Evolutionary conservation across 2,113 vertebrate species (phyloP).

Genomic region (Catharus minimus): DNA sequence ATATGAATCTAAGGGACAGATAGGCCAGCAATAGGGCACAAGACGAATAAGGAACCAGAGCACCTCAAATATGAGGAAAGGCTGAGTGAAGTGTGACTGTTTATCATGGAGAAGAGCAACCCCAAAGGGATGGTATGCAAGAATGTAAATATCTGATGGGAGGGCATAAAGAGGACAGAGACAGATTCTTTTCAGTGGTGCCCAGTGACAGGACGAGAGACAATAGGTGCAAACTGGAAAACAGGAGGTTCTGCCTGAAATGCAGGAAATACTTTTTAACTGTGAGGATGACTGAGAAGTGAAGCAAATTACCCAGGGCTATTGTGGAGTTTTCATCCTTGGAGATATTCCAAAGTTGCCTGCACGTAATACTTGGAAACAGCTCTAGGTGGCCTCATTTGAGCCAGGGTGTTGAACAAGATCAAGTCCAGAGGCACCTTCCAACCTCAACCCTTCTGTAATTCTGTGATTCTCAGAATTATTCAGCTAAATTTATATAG

Average conservation of each 20-base stretch:
- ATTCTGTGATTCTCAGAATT: background rate
- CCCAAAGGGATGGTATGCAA: background rate
- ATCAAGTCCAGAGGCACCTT: background rate
- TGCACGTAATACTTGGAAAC: background rate
- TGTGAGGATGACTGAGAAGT: background rate
- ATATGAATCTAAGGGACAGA: background rate
- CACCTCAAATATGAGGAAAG: background rate
- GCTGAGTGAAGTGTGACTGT: background rate
- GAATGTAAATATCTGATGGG: background rate
- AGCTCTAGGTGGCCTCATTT: background rate
- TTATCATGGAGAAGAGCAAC: background rate
- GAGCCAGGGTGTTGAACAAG: accelerated
- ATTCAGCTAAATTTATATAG: background rate
- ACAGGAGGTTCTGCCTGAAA: background rate
- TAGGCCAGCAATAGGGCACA: background rate
- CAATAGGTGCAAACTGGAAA: background rate
- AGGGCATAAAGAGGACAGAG: background rate
- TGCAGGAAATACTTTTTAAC: background rate
- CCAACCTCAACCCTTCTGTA: background rate
- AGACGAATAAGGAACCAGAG: background rate
- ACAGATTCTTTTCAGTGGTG: background rate
- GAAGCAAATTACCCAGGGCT: accelerated
- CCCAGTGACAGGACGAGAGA: background rate
- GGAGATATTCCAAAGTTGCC: background rate
- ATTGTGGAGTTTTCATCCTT: background rate